phyloP scores from a whole-genome alignment of 2,888 invertebrate genomes.

The Acanthosepion esculentum region DNA sequence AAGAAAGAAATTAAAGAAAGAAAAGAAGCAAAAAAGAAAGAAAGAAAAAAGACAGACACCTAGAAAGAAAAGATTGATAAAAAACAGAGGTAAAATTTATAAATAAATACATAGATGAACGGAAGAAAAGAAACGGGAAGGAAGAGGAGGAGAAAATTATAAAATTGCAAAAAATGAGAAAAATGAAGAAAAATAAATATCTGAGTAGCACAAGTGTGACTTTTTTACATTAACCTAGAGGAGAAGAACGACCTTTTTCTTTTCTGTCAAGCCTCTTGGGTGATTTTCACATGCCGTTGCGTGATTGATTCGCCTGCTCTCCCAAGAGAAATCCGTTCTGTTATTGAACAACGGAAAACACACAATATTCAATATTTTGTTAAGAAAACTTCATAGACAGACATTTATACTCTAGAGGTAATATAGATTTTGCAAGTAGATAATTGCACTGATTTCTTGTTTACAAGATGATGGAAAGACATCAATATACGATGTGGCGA shows the following conservation, averaged over 20 bases:
- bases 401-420: neutral
- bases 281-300: neutral
- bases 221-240: neutral
- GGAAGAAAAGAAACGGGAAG: too few species aligned
- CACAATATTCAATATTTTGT: neutral
- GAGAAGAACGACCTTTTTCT: neutral
- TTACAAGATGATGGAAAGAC: too few species aligned
- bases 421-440: neutral
- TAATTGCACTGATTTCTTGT: neutral
- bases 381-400: neutral
- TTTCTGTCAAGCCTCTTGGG: neutral
- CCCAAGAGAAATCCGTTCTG: neutral
- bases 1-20: too few species aligned
- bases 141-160: too few species aligned
- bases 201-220: neutral
- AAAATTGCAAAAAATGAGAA: too few species aligned
- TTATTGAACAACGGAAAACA: neutral
- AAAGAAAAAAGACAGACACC: too few species aligned
- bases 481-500: too few species aligned
- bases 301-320: neutral
- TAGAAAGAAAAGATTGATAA: too few species aligned
- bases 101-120: too few species aligned
- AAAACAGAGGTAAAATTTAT: too few species aligned
- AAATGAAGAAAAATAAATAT: too few species aligned
- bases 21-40: too few species aligned